Evolutionary conservation across 2,113 vertebrate species (phyloP).

Genomic region (Ctenomys sociabilis): DNA sequence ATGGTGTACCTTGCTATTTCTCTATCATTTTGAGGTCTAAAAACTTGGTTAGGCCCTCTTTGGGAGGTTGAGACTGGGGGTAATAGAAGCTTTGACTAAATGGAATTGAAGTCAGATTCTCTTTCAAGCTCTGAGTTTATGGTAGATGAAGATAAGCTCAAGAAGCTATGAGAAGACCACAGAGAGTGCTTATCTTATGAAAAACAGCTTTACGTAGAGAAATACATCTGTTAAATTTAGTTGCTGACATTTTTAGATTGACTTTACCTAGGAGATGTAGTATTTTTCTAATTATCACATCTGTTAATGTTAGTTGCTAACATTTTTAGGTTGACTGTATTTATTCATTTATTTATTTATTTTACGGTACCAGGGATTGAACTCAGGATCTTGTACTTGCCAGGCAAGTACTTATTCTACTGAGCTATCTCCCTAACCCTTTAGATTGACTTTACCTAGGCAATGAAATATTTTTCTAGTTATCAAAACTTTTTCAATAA

Average conservation of each 20-base stretch:
- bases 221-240: slow-evolving; percentile 62
- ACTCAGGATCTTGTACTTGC: no score
- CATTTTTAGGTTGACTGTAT: no score
- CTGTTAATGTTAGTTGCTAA: no score
- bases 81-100: background rate
- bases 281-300: slow-evolving; percentile 35
- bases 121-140: slow-evolving; percentile 36
- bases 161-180: slow-evolving; percentile 34
- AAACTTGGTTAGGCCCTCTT: background rate
- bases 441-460: slow-evolving; percentile 29
- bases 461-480: slow-evolving; percentile 48
- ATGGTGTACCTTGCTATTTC: slow-evolving; percentile 32
- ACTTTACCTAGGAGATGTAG: slow-evolving; percentile 42
- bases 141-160: slow-evolving; percentile 45
- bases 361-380: no score
- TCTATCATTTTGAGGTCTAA: background rate
- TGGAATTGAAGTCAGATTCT: slow-evolving; percentile 11
- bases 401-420: no score
- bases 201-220: slow-evolving; percentile 59
- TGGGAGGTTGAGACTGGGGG: background rate
- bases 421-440: no score
- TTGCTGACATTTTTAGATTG: slow-evolving; percentile 46
- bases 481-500: slow-evolving; percentile 30
- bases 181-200: slow-evolving; percentile 49
- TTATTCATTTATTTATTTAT: no score